phyloP scores from a whole-genome alignment of 2,888 invertebrate genomes.

The Eulithis prunata region DNA sequence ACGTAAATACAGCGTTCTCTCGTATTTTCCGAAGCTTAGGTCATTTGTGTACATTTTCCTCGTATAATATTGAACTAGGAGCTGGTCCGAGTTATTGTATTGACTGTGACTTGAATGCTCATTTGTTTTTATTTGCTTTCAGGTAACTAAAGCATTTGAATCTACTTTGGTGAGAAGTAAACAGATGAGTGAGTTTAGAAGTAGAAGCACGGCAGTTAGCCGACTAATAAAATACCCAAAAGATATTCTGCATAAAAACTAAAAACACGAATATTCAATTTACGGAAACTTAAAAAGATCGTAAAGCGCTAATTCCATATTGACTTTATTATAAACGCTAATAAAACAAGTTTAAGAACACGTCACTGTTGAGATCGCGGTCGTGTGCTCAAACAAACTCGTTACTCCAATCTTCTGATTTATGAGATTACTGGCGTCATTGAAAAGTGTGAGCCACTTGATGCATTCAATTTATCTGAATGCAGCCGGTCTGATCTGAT shows the following conservation, averaged over 20 bases:
- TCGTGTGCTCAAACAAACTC: conserved; percentile 1
- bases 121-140: conserved; percentile 20
- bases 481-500: conserved; percentile 12
- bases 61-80: conserved; percentile 35
- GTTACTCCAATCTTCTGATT: conserved; percentile 2
- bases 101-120: conserved; percentile 4
- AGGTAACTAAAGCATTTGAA: conserved; percentile 16
- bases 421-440: not conserved
- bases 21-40: conserved; percentile 32
- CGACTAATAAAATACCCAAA: no score
- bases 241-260: not conserved
- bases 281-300: not conserved
- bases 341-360: conserved; percentile 2
- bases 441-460: conserved; percentile 9
- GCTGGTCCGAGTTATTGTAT: conserved; percentile 26
- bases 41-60: conserved; percentile 44
- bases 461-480: not conserved
- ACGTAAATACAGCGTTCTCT: conserved; percentile 2
- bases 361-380: conserved; percentile 10
- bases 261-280: not conserved
- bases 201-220: no score
- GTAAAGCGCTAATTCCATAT: conserved; percentile 16
- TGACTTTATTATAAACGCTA: not conserved
- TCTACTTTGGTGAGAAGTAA: no score
- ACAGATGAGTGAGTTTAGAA: no score